Evolutionary conservation across 2,888 invertebrate genomes (phyloP).

Genomic region (Idaea aversata): DNA sequence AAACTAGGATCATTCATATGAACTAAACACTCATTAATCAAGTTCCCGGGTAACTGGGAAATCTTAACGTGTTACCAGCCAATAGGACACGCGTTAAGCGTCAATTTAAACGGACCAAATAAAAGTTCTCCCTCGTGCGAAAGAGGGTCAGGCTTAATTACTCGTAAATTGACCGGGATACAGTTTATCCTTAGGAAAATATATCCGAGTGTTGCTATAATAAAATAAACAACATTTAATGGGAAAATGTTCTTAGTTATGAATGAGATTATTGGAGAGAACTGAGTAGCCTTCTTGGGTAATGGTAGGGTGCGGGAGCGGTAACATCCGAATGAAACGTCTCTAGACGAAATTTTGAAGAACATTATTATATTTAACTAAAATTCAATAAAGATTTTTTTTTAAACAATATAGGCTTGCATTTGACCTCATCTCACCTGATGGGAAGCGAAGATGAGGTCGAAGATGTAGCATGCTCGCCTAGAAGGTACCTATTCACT

Average conservation of each 20-base stretch:
- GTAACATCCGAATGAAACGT: no score
- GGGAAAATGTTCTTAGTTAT: slow-evolving; percentile 36
- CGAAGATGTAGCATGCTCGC: no score
- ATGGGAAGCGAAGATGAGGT: no score
- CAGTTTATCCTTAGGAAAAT: slow-evolving; percentile 62
- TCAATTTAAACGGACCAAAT: slow-evolving; percentile 65
- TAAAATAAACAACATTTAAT: background rate
- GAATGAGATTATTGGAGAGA: slow-evolving; percentile 4
- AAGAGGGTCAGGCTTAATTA: slow-evolving; percentile 79
- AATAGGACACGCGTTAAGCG: slow-evolving; percentile 64
- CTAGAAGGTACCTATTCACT: no score
- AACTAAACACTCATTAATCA: slow-evolving; percentile 52
- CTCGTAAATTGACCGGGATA: slow-evolving; percentile 77
- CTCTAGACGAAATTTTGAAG: no score
- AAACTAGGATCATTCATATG: background rate
- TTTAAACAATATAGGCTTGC: no score
- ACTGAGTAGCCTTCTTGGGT: background rate
- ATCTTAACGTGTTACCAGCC: slow-evolving; percentile 58
- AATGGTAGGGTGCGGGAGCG: background rate
- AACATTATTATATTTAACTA: no score
- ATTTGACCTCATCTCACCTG: no score
- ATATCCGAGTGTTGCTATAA: slow-evolving; percentile 54
- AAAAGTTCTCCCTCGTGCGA: slow-evolving; percentile 72
- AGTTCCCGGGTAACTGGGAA: slow-evolving; percentile 45
- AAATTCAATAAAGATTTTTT: no score